Base-by-base conservation (phyloP, 2,888 invertebrate genomes). In the Caenorhabditis imperialis region DNA sequence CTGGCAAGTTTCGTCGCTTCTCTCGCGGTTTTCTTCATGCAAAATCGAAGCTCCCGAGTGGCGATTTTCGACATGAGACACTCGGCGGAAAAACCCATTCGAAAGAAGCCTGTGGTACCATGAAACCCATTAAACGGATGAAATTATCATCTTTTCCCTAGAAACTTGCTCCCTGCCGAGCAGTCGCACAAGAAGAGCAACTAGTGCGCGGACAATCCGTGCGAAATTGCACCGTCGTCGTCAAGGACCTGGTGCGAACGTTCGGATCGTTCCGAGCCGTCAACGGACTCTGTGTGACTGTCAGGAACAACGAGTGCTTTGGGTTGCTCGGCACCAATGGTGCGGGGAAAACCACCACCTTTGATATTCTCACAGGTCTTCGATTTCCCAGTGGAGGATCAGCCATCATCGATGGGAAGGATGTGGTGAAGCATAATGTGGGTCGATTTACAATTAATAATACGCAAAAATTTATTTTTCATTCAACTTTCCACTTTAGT, bases 311-410 rank as follows among this genome's bases (percentile, higher is more conserved):
- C 20, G 83, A 86, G 40, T 86, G 86, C 55, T 86, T 86, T 48
- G 86, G 86, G 8, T 53, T 86, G 42, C 57, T 86, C 12, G 86
- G 85, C 70, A 69, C 58, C 27, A 78, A 75, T 35, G 78, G 78
- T 40, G 84, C 86, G 18, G 86, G 86, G 22, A 86, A 86, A 53
- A 86, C 85, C 10, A 79, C 86, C 1, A 81, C 86, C 6, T 86
- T 85, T 65, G 77, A 84, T 51, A 85, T 86, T 37, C 50, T 86
- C 14, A 84, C 86, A 5, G 86, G 78, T 25, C 37, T 62, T 16
- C 25, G 54, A 12, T 35, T 79, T 8, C 65, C 82, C 1, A 61
- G 69, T 7, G 47, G 70, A 27, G 85, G 86, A 25, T 23, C 45
- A 12, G 85, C 81, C 2, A 50, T 60, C 0, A 69, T 85, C 27